These are phyloP conservation scores for Microctenopoma stevenorrisi DNA, from an alignment of 2,797 vertebrate genomes.

Conservation along the genomic window DNA sequence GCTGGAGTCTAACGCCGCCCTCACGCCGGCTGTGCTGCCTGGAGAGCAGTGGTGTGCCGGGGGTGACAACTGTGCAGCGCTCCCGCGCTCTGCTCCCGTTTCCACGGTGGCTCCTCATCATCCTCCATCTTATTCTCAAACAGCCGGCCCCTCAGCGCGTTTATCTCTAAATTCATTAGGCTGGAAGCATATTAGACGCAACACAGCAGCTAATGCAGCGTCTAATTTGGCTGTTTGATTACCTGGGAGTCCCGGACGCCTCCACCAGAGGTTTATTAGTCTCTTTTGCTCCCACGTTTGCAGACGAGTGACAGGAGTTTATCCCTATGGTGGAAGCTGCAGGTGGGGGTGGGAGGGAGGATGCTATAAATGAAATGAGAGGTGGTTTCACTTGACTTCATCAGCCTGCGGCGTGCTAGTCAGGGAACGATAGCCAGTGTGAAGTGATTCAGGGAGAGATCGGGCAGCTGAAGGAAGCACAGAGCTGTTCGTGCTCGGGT, in stretches of 20 bases:
- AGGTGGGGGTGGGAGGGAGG: not conserved
- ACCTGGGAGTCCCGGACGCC: slow-evolving; percentile 39
- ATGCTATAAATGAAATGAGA: slow-evolving; percentile 4
- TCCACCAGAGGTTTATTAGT: slow-evolving; percentile 35
- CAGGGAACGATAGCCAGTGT: slow-evolving; percentile 3
- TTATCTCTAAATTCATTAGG: slow-evolving; percentile 43
- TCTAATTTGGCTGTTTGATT: slow-evolving; percentile 64
- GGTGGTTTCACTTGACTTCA: slow-evolving; percentile 30
- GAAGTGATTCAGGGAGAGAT: slow-evolving; percentile 20
- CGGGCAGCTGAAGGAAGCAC: slow-evolving; percentile 30
- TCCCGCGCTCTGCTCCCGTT: not conserved
- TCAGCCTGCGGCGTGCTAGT: slow-evolving; percentile 17
- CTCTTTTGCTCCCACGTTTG: slow-evolving; percentile 27
- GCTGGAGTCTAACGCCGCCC: no score
- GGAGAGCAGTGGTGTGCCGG: not conserved
- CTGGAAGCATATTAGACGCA: slow-evolving; percentile 31
- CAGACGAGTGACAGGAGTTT: slow-evolving; percentile 20
- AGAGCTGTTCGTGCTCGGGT: not conserved
- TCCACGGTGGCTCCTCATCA: not conserved
- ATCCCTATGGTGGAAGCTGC: not conserved
- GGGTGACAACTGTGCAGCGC: not conserved
- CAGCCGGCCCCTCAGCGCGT: slow-evolving; percentile 22
- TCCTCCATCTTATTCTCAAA: slow-evolving; percentile 7
- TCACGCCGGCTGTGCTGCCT: not conserved
- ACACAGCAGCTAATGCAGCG: slow-evolving; percentile 25